These are phyloP conservation scores for Charadrius vociferus DNA, from an alignment of 2,113 vertebrate species.

Conservation along the genomic window DNA sequence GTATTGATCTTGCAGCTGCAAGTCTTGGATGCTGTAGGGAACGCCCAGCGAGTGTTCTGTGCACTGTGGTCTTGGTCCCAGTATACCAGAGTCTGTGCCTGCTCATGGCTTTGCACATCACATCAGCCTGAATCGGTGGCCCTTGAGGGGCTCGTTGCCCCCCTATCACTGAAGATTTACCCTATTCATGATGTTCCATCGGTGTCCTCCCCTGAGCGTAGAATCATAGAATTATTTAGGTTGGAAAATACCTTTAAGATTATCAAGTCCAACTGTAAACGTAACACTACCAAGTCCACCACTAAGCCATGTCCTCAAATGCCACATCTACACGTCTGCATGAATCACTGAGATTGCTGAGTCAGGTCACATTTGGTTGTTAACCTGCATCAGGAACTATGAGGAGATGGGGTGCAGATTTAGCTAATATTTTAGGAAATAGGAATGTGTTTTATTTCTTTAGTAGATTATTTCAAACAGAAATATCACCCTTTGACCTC, in stretches of 20 bases:
- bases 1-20: not conserved
- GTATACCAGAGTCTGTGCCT: not conserved
- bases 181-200: not conserved
- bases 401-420: not conserved
- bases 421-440: not conserved
- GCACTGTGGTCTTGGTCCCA: not conserved
- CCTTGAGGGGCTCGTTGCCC: not conserved
- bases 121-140: not conserved
- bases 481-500: not conserved
- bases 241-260: not conserved
- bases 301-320: not conserved
- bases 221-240: not conserved
- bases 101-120: not conserved
- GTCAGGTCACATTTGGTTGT: not conserved
- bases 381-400: not conserved
- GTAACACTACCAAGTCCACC: not conserved
- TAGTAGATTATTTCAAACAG: not conserved
- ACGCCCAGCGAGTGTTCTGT: not conserved
- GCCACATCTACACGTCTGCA: not conserved
- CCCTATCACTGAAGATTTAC: not conserved
- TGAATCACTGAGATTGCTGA: not conserved
- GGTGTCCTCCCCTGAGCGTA: not conserved
- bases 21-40: not conserved
- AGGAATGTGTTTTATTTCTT: not conserved
- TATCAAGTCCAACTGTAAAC: not conserved